Evolutionary conservation across 1,140 invertebrate species (phyloP), one percentile per base, ranked within the genome.

Genomic region (Bactericera cockerelli): DNA sequence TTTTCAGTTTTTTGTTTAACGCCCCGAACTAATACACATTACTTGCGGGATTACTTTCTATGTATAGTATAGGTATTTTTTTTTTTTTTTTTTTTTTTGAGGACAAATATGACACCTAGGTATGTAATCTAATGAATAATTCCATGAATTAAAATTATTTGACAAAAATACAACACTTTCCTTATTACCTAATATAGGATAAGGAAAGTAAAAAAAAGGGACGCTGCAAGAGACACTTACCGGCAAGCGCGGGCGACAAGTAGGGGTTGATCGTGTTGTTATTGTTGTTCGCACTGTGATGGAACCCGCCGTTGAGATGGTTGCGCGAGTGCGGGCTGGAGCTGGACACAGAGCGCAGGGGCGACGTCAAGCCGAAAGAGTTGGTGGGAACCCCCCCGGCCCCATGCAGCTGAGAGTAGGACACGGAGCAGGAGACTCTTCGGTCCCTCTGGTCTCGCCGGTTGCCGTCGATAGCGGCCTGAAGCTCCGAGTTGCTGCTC

Each of bases 401-500:
- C 19, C 42, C 33, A n/a, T 49, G 42, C 4, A 49, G 42, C 19
- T 49, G 42, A 49, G 42, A 49, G 19, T 49, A 49, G n/a, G 42
- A 95, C 64, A 90, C 84, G 1, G 89, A 88, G 69, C 93, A 94
- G 64, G 87, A 90, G 62, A 88, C 88, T 14, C 95, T 79, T 1
- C 96, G 79, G 1, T 95, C 67, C 93, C 42, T 4, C 22, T 49
- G 42, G 72, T 99, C 97, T 1, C 97, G 78, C 62, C 93, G 78
- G 74, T 99, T 99, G 1, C 95, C 95, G 70, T 99, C 97, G 57
- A 99, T 99, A 19, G 97, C 97, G 0, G 90, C 86, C 70, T 99
- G 93, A 16, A 99, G 75, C 70, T 99, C 96, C 1, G 81, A 79
- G 0, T 90, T 87, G 1, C 10, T 89, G 62, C 93, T 97, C 53